phyloP scores from a whole-genome alignment of 2,888 invertebrate species.

The Nomada lathburiana region DNA sequence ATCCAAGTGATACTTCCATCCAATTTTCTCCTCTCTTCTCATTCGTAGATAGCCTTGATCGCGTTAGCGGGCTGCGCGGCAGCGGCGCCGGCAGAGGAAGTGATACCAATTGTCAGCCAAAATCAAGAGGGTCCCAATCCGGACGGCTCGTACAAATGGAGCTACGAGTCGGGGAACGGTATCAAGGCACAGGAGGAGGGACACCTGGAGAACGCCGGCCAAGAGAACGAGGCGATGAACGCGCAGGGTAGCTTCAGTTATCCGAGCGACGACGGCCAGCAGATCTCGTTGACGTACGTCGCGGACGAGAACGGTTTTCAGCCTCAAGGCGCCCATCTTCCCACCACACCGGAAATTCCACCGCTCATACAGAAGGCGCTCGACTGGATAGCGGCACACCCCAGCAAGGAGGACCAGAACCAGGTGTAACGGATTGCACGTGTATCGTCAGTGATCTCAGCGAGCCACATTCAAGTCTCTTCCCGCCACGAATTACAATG shows the following conservation, averaged over 20 bases:
- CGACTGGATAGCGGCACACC: conserved; percentile 80
- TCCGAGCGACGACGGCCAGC: conserved; percentile 81
- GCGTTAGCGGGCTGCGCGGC: conserved; percentile 70
- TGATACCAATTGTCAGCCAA: conserved; percentile 79
- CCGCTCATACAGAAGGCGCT: conserved; percentile 81
- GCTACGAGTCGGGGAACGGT: conserved; percentile 84
- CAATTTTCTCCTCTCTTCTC: background rate
- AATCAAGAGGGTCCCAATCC: conserved; percentile 80
- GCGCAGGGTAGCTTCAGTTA: conserved; percentile 83
- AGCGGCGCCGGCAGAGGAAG: conserved; percentile 71
- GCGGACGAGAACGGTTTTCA: conserved; percentile 84
- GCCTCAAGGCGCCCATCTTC: conserved; percentile 83
- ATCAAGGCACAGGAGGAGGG: conserved; percentile 84
- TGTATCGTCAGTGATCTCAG: conserved; percentile 67
- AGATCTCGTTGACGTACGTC: conserved; percentile 81
- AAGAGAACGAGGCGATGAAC: conserved; percentile 77
- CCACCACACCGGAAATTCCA: conserved; percentile 83
- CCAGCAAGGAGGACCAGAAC: conserved; percentile 73
- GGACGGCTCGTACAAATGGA: conserved; percentile 81
- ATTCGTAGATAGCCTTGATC: conserved; percentile 70
- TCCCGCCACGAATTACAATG: conserved; percentile 39
- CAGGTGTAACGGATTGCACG: conserved; percentile 60
- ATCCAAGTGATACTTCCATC: too few species aligned
- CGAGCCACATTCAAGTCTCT: conserved; percentile 49
- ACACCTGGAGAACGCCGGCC: conserved; percentile 79